These are phyloP conservation scores for Ariolimax columbianus DNA, from an alignment of 2,888 invertebrate genomes.

Conservation along the genomic window DNA sequence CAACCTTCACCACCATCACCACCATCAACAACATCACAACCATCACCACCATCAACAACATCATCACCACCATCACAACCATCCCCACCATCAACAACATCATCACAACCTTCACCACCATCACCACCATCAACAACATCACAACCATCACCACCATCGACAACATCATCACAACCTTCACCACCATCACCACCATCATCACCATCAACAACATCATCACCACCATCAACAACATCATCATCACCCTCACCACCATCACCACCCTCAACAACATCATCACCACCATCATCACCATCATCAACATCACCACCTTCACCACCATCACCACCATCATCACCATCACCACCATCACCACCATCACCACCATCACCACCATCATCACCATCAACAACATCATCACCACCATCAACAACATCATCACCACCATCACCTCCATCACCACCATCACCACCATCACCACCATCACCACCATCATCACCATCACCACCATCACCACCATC, in stretches of 20 bases:
- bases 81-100: too few species aligned
- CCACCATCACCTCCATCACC: too few species aligned
- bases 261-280: constrained; percentile 33
- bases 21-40: too few species aligned
- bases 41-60: too few species aligned
- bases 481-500: constrained; percentile 26
- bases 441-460: not conserved
- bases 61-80: too few species aligned
- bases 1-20: too few species aligned
- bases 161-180: too few species aligned
- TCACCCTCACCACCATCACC: constrained; percentile 31
- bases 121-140: too few species aligned
- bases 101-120: too few species aligned
- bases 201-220: constrained; percentile 19
- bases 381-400: not conserved
- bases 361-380: not conserved
- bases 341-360: not conserved
- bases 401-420: not conserved
- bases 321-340: not conserved
- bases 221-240: not conserved
- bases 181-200: not conserved
- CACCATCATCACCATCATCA: constrained; percentile 32
- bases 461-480: not conserved
- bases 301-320: not conserved
- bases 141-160: too few species aligned